Conservation (phyloP, 2,888 invertebrate species). For the Zaprionus bogoriensis region DNA sequence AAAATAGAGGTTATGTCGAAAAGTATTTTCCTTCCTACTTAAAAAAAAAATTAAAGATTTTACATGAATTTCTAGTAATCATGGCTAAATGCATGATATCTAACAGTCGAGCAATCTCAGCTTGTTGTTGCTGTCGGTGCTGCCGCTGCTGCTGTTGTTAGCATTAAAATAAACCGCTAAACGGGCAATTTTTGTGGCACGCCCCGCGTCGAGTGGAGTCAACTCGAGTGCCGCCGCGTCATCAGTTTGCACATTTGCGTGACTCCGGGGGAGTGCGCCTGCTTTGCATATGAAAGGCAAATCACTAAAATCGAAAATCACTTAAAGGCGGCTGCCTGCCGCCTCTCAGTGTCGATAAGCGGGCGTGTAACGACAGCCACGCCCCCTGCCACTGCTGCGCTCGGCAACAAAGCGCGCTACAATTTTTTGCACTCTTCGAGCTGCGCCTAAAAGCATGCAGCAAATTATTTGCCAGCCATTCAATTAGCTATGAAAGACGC, state of each 20-base stretch:
- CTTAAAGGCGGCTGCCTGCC: slow-evolving; percentile 48
- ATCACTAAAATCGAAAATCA: slow-evolving; percentile 65
- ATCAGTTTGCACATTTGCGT: slow-evolving; percentile 47
- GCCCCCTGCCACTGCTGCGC: not conserved
- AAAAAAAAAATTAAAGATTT: too few relatives aligned
- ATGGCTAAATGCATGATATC: too few relatives aligned
- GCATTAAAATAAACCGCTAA: slow-evolving; percentile 81
- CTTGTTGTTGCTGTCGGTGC: not conserved
- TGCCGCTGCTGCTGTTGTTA: slow-evolving; percentile 60
- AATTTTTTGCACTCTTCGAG: slow-evolving; percentile 61
- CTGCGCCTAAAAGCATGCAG: slow-evolving; percentile 53
- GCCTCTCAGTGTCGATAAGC: slow-evolving; percentile 61
- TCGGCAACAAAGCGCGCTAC: slow-evolving; percentile 52
- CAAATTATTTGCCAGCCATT: slow-evolving; percentile 66
- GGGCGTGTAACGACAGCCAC: slow-evolving; percentile 11
- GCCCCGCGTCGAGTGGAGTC: slow-evolving; percentile 48
- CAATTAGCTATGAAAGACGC: slow-evolving; percentile 66
- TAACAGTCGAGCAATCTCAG: too few relatives aligned
- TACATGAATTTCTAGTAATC: too few relatives aligned
- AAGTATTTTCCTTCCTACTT: too few relatives aligned
- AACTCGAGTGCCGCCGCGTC: slow-evolving; percentile 55
- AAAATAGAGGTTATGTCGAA: too few relatives aligned
- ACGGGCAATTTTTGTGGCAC: slow-evolving; percentile 70
- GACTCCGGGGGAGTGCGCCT: slow-evolving; percentile 29
- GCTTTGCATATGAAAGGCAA: slow-evolving; percentile 76